Base-by-base conservation (phyloP, 2,113 vertebrate species). In the Anguilla rostrata region DNA sequence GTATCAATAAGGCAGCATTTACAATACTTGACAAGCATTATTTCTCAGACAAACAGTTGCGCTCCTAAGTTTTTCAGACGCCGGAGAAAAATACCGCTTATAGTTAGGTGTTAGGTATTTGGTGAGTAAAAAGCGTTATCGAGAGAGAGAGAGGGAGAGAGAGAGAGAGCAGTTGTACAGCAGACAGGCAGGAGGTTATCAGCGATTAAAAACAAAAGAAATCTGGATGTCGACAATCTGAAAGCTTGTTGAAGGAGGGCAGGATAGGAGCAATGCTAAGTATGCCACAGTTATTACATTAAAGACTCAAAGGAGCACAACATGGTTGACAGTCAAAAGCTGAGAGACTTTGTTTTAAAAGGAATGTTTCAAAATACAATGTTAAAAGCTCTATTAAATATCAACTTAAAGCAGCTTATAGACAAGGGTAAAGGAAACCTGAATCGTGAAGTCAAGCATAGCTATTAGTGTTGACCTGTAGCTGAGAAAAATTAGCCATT, bases 381-480 rank as follows among this genome's bases (percentile, higher is more conserved):
- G 78, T 57, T 49, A 84, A 71, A 66, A n/a, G 39, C 49, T 29
- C 29, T 16, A 56, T 29, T 49, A 78, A n/a, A 78, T 34, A 53
- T 53, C 87, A 40, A 83, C 84, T 22, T 63, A 56, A 83, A 71
- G 84, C 87, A 84, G 81, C 80, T 53, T 83, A 89, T 88, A 83
- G 39, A 87, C 15, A 71, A 53, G 29, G 39, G 84, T 87, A 66
- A 53, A 5, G 86, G 81, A 89, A 88, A 94, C 94, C 92, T 94
- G 94, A 95, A 95, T 90, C 22, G 92, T 90, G 84, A 90, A 86
- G 88, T 34, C 34, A 3, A 88, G 92, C 93, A 93, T 93, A 94
- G 93, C 92, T 86, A 84, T 90, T 63, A 90, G 87, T 90, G 90
- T 88, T 89, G 91, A 92, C 90, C 46, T 84, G 89, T 90, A 89